Percentiles rank a stretch among this genome's conserved stretches.
Conservation (phyloP, 2,113 vertebrate species). For the Speoplatyrhinus poulsoni region DNA sequence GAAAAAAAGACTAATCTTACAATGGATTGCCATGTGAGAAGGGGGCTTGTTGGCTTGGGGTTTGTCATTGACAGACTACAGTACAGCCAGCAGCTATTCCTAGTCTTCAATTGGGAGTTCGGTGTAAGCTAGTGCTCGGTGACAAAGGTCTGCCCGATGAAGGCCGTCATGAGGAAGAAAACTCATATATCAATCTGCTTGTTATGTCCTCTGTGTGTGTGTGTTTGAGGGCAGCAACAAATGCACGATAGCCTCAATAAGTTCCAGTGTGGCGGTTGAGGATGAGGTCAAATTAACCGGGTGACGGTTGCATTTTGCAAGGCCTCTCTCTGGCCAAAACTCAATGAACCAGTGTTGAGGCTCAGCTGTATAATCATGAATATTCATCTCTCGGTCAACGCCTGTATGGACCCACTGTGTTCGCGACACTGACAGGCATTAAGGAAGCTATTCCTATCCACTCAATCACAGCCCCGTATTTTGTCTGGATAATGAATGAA, state of each 20-base stretch:
- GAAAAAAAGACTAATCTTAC: slow-evolving; percentile 9
- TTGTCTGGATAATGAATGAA: slow-evolving; percentile 59
- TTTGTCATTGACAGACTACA: slow-evolving; percentile 34
- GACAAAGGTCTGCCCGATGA: slow-evolving; percentile 52
- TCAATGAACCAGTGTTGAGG: slow-evolving; percentile 66
- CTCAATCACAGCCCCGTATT: slow-evolving; percentile 56
- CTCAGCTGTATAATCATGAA: slow-evolving; percentile 66
- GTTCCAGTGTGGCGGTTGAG: too few species aligned
- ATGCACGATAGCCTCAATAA: slow-evolving; percentile 1
- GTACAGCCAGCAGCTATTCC: slow-evolving; percentile 23
- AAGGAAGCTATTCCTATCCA: slow-evolving; percentile 57
- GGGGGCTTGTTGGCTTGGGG: slow-evolving; percentile 10
- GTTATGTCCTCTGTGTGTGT: neutral
- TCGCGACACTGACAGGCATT: slow-evolving; percentile 43
- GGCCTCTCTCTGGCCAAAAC: slow-evolving; percentile 53
- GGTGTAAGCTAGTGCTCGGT: neutral
- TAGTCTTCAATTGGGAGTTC: slow-evolving; percentile 24
- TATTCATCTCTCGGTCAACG: slow-evolving; percentile 59
- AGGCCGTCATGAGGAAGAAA: slow-evolving; percentile 42
- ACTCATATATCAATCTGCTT: slow-evolving; percentile 25
- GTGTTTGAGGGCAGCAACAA: neutral
- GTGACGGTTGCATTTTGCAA: slow-evolving; percentile 59
- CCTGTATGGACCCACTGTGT: slow-evolving; percentile 42
- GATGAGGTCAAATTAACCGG: slow-evolving; percentile 30
- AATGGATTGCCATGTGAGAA: slow-evolving; percentile 18